Conservation (phyloP, 2,888 invertebrate genomes). For the Apoderus coryli region DNA sequence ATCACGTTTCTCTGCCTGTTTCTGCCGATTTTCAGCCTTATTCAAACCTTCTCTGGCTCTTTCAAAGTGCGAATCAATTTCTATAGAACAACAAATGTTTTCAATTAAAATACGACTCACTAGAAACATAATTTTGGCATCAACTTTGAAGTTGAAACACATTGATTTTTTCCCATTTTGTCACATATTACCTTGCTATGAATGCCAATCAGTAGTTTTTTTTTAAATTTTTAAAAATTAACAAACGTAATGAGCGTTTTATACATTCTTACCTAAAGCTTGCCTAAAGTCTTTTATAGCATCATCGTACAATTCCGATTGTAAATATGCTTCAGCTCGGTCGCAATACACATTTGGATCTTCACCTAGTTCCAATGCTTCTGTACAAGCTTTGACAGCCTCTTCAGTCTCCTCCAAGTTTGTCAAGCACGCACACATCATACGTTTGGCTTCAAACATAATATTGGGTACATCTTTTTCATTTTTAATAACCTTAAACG, state of each 20-base stretch:
- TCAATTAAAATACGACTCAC: no score
- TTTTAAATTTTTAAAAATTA: no score
- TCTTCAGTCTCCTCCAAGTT: constrained; percentile 56
- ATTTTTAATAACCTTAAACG: constrained; percentile 37
- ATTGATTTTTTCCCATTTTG: no score
- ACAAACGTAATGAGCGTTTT: no score
- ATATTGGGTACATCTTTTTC: constrained; percentile 61
- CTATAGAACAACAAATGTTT: no score
- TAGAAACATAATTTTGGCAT: no score
- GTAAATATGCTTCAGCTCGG: constrained; percentile 81
- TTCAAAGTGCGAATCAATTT: constrained; percentile 61
- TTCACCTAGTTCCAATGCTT: constrained; percentile 59
- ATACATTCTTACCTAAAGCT: no score
- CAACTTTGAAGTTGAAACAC: no score
- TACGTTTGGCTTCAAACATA: constrained; percentile 55
- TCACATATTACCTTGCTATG: no score
- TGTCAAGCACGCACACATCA: constrained; percentile 67
- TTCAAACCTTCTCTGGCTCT: constrained; percentile 81
- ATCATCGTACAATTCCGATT: constrained; percentile 81
- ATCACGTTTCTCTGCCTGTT: constrained; percentile 83
- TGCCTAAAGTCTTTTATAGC: constrained; percentile 78
- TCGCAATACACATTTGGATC: constrained; percentile 75
- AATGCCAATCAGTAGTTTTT: no score
- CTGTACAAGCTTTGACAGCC: constrained; percentile 63
- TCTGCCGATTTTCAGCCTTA: constrained; percentile 81